phyloP scores from a whole-genome alignment of 1,140 invertebrate species.

The Bombus ignitus region DNA sequence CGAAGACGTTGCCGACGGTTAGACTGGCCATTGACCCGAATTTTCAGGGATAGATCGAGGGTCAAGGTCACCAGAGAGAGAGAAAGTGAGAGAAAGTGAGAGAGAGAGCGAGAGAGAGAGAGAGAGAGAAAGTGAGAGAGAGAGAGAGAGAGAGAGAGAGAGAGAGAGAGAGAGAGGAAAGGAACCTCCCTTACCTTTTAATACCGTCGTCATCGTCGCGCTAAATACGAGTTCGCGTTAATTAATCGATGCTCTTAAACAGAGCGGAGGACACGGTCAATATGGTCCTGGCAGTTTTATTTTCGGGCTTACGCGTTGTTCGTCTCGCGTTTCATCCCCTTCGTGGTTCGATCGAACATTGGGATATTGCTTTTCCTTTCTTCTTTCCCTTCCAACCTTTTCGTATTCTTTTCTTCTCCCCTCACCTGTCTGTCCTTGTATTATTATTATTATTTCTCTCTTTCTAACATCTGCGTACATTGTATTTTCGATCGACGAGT shows the following conservation, averaged over 20 bases:
- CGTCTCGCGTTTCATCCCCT: constrained; percentile 13
- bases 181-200: neutral
- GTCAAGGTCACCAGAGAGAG: constrained; percentile 44
- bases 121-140: no score
- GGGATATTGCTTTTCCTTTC: neutral
- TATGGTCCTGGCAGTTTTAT: constrained; percentile 66
- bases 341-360: neutral
- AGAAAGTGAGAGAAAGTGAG: no score
- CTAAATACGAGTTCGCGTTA: constrained; percentile 63
- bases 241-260: constrained; percentile 61
- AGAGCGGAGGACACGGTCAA: constrained; percentile 68
- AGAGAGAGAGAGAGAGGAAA: neutral
- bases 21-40: constrained; percentile 42
- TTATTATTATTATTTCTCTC: neutral
- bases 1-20: constrained; percentile 55
- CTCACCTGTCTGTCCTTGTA: neutral
- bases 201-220: constrained; percentile 52
- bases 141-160: no score
- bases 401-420: neutral
- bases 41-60: constrained; percentile 45
- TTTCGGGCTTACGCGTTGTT: constrained; percentile 53
- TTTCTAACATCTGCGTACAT: neutral
- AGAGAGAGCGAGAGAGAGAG: neutral
- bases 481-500: neutral
- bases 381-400: neutral